phyloP scores from a whole-genome alignment of 2,113 vertebrate genomes.

The Anser cygnoides region DNA sequence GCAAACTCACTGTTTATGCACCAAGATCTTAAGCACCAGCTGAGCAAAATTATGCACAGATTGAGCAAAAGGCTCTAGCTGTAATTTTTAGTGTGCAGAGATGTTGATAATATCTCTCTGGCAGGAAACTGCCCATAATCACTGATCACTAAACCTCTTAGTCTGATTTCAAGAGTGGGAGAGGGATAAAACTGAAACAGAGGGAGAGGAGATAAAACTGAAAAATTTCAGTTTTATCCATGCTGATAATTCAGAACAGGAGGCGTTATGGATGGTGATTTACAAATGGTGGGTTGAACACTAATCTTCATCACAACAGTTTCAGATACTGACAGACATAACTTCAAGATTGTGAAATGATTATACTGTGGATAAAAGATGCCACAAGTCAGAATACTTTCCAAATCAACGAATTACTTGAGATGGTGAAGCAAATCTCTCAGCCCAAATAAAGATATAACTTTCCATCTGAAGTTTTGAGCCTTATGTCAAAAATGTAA shows the following conservation, averaged over 20 bases:
- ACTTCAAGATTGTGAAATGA: not conserved
- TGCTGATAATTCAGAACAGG: not conserved
- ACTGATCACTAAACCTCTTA: not conserved
- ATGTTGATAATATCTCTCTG: not conserved
- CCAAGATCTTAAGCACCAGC: not conserved
- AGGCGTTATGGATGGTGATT: not conserved
- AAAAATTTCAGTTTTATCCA: not conserved
- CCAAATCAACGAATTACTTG: not conserved
- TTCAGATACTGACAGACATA: not conserved
- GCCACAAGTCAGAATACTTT: not conserved
- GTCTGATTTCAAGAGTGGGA: constrained; percentile 10
- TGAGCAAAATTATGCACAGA: constrained; percentile 1
- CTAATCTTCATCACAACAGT: not conserved
- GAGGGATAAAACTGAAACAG: not conserved
- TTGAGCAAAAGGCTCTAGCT: not conserved
- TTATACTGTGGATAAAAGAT: not conserved
- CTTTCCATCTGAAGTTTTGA: not conserved
- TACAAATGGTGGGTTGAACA: not conserved
- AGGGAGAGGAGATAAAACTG: too few relatives aligned
- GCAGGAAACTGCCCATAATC: not conserved
- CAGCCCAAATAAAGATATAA: not conserved
- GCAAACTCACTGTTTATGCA: not conserved
- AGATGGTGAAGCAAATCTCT: not conserved
- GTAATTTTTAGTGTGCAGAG: not conserved
- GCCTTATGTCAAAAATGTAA: not conserved